A percentile compares a stretch with the other conserved stretches of the same genome.
Evolutionary conservation across 2,888 invertebrate genomes (phyloP).

Genomic region (Eilema caniola): DNA sequence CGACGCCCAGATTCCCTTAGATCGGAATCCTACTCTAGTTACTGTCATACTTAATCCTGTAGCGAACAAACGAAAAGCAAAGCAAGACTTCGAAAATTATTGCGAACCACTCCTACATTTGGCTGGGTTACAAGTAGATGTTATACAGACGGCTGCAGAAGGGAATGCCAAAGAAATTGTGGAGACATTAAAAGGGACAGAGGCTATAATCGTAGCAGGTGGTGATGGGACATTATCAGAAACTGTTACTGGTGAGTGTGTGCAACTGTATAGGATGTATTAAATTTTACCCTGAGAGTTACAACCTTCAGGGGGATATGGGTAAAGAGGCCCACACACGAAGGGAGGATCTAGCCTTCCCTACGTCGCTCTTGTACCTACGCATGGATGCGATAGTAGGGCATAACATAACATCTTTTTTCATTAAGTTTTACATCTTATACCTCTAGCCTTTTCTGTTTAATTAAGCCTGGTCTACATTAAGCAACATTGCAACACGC

Average conservation of each 20-base stretch:
- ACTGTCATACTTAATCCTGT: conserved; percentile 97
- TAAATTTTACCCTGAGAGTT: no score
- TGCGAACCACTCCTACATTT: conserved; percentile 97
- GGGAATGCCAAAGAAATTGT: conserved; percentile 95
- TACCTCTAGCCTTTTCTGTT: no score
- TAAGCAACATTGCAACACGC: no score
- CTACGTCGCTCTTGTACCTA: no score
- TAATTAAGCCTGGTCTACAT: no score
- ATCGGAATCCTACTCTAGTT: conserved; percentile 90
- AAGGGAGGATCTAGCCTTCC: no score
- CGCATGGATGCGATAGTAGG: no score
- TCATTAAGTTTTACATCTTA: no score
- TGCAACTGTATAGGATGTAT: neutral
- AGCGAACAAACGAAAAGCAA: conserved; percentile 92
- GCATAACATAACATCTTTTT: no score
- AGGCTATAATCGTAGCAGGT: conserved; percentile 96
- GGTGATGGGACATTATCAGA: conserved; percentile 98
- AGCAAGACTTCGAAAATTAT: conserved; percentile 93
- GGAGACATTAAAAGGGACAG: conserved; percentile 91
- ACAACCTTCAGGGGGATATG: no score
- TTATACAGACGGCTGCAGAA: conserved; percentile 93
- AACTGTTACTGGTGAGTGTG: conserved; percentile 89
- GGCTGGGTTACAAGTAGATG: conserved; percentile 91
- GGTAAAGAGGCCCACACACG: no score
- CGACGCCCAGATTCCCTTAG: conserved; percentile 86